phyloP scores from a whole-genome alignment of 2,888 invertebrate genomes.

The Caenorhabditis drosophilae region DNA sequence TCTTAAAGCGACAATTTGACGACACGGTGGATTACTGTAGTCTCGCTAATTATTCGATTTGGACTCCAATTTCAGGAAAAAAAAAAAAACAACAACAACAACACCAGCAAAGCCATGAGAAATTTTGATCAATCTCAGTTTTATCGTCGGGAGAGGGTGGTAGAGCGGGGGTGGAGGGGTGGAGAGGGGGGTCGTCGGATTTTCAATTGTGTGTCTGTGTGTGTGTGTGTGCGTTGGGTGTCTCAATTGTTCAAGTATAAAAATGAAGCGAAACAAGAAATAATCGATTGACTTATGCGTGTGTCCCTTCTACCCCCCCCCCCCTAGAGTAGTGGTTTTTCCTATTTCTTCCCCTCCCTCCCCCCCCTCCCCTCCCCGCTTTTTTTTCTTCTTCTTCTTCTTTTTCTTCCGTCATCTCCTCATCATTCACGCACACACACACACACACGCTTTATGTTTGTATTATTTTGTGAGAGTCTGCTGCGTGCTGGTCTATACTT shows the following conservation, averaged over 20 bases:
- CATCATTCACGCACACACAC: constrained; percentile 2
- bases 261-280: constrained; percentile 42
- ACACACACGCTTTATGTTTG: constrained; percentile 20
- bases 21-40: no score
- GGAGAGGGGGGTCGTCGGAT: no score
- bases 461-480: constrained; percentile 17
- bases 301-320: constrained; percentile 14
- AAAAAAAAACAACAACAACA: no score
- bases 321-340: constrained; percentile 19
- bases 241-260: not conserved
- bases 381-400: constrained; percentile 8
- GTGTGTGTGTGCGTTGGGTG: constrained; percentile 7
- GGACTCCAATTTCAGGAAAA: no score
- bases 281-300: constrained; percentile 49
- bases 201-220: constrained; percentile 10
- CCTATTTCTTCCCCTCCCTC: constrained; percentile 4
- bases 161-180: no score
- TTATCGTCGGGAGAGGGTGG: no score
- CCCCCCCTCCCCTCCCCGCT: no score
- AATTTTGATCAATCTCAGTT: no score
- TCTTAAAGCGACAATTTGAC: no score
- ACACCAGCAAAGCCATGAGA: no score
- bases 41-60: no score
- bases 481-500: constrained; percentile 10
- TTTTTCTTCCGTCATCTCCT: constrained; percentile 5